These are phyloP conservation scores for Heliconius cydno DNA, from an alignment of 2,888 invertebrate genomes.

Conservation along the genomic window DNA sequence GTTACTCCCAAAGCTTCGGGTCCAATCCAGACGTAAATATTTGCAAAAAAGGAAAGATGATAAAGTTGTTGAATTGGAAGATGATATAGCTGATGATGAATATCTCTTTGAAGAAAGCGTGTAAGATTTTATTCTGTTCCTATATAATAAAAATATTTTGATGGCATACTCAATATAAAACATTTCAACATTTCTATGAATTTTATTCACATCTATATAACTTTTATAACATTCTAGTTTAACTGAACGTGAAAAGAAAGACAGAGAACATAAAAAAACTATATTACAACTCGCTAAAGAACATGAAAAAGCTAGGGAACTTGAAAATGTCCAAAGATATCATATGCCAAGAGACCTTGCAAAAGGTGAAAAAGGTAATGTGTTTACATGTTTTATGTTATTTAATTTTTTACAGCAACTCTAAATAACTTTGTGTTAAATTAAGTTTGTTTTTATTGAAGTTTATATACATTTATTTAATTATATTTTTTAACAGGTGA, in stretches of 20 bases:
- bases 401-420: neutral
- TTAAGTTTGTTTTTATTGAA: neutral
- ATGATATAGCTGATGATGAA: slow-evolving; percentile 97
- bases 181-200: neutral
- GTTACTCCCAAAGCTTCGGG: slow-evolving; percentile 92
- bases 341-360: slow-evolving; percentile 95
- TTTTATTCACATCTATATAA: neutral
- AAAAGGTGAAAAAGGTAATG: slow-evolving; percentile 85
- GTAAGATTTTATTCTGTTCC: slow-evolving; percentile 80
- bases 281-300: slow-evolving; percentile 95
- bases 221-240: slow-evolving; percentile 81
- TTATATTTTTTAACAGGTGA: slow-evolving; percentile 73
- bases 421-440: neutral
- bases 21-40: slow-evolving; percentile 96
- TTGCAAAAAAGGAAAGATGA: slow-evolving; percentile 98
- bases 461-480: neutral
- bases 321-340: slow-evolving; percentile 96
- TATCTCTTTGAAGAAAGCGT: slow-evolving; percentile 94
- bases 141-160: neutral
- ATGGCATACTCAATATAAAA: neutral
- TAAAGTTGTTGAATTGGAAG: slow-evolving; percentile 97
- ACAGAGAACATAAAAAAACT: slow-evolving; percentile 95
- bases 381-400: neutral
- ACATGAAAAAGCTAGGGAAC: slow-evolving; percentile 96
- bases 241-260: slow-evolving; percentile 92